Base-by-base conservation (phyloP, 30 jellyfish, hydroid and myxozoan species). In the Haliclystus octoradiatus region DNA sequence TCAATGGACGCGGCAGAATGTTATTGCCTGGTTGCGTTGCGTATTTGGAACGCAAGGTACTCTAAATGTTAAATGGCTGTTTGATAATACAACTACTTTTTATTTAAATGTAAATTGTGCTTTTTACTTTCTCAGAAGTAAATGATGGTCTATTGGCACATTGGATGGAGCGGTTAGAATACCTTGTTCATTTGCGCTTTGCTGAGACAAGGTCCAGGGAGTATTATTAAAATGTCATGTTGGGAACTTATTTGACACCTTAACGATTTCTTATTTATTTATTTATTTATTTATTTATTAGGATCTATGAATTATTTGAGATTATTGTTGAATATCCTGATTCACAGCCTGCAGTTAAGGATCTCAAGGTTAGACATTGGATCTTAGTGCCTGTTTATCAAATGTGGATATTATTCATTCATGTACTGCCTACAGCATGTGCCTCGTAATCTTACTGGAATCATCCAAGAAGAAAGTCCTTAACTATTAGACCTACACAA, bases 241-340 rank as follows among this genome's bases (percentile, higher is more conserved):
- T 14, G 14, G n/a, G 30, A 53, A 4, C 12, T n/a, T 53, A 24
- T 53, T 53, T 9, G 30, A 5, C 12, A 4, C 68, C 5, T 53
- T 53, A 26, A 4, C 26, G 30, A 26, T 4, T 12, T n/a, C 12
- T 4, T 24, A 53, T n/a, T 13, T 5, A 53, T 5, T 12, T 13
- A 7, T 12, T n/a, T n/a, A 0, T 0, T 34, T 52, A 12, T 34
- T 14, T 63, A 34, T 72, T 15, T 70, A 50, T 12, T 65, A 91
- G 99, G 66, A 91, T 91, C 1, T 78, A 92, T 1, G 96, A 91
- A 70, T 49, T 91, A 76, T 91, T 91, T 78, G 99, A 91, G 50
- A 91, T 91, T 7, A 91, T 91, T 50, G 95, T 91, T 31, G 99
- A 91, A 50, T 91, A 83, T 73, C 99, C 99, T 27, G 99, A 91